Percentiles rank a stretch among this genome's conserved stretches.
Conservation (phyloP, 2,113 vertebrate species). For the Numida meleagris region DNA sequence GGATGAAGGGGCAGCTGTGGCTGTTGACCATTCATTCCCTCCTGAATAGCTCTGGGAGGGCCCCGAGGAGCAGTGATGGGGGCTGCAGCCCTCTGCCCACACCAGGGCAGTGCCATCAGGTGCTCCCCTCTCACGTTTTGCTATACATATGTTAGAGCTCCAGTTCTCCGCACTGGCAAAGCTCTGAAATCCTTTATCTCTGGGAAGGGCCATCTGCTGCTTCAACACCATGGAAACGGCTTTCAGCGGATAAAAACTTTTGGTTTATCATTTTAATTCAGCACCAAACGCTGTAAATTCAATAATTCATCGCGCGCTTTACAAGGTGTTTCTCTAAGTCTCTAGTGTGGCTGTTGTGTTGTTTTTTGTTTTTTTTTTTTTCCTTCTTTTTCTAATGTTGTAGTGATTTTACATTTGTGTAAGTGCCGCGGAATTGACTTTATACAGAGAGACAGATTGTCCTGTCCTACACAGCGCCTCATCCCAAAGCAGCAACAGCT, state of each 20-base stretch:
- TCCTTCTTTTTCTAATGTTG: neutral
- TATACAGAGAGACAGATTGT: neutral
- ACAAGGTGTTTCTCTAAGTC: neutral
- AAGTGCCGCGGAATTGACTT: neutral
- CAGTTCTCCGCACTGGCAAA: neutral
- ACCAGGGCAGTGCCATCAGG: neutral
- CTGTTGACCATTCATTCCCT: neutral
- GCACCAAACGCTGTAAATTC: neutral
- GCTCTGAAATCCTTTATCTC: constrained; percentile 27
- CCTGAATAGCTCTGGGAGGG: fast-evolving
- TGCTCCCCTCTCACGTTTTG: neutral
- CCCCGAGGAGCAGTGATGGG: too few relatives aligned
- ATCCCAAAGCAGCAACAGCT: neutral
- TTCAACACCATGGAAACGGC: neutral
- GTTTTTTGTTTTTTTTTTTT: neutral
- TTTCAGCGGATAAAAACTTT: neutral
- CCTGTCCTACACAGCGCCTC: neutral
- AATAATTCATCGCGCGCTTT: neutral
- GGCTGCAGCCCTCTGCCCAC: neutral
- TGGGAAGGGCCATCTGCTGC: constrained; percentile 34
- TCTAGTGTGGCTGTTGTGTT: neutral
- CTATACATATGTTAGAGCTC: neutral
- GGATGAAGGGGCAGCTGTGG: neutral
- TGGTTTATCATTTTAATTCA: constrained; percentile 7
- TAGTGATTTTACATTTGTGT: neutral